Percentiles rank a stretch among this genome's conserved stretches.
These are phyloP conservation scores for Diuraphis noxia DNA, from an alignment of 1,140 invertebrate genomes.

Conservation along the genomic window DNA sequence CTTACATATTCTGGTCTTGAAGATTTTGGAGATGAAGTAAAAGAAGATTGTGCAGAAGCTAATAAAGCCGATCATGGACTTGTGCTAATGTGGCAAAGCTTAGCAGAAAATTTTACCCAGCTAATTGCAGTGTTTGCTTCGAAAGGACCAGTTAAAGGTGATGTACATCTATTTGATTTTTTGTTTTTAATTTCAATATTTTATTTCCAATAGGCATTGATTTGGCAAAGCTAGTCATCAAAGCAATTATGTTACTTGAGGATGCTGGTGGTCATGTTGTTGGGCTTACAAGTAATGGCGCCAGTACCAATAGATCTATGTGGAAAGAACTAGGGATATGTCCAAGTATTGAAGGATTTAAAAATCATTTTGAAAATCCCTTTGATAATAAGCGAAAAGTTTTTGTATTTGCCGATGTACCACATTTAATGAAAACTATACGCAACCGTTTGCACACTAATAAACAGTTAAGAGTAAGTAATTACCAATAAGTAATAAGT, in stretches of 20 bases:
- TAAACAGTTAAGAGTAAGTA: conserved; percentile 5
- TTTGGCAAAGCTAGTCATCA: conserved; percentile 57
- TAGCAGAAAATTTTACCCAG: too few species aligned
- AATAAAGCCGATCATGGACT: too few species aligned
- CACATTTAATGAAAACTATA: neutral
- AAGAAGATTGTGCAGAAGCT: too few species aligned
- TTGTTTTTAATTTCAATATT: neutral
- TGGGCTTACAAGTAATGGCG: conserved; percentile 55
- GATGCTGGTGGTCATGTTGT: conserved; percentile 55
- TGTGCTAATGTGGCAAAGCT: too few species aligned
- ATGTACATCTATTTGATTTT: neutral
- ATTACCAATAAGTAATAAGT: neutral
- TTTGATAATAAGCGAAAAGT: neutral
- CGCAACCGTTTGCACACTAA: neutral
- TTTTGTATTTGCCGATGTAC: conserved; percentile 8
- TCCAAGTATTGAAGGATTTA: neutral
- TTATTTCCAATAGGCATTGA: conserved; percentile 52
- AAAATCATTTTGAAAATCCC: neutral
- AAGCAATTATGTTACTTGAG: conserved; percentile 55
- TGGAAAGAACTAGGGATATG: conserved; percentile 56
- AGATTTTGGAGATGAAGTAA: too few species aligned
- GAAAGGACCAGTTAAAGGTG: too few species aligned
- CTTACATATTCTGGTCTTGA: too few species aligned
- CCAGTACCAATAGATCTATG: conserved; percentile 56
- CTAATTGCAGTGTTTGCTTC: too few species aligned